Base-by-base conservation (phyloP, 2,113 vertebrate genomes). In the Todiramphus saurophagus region DNA sequence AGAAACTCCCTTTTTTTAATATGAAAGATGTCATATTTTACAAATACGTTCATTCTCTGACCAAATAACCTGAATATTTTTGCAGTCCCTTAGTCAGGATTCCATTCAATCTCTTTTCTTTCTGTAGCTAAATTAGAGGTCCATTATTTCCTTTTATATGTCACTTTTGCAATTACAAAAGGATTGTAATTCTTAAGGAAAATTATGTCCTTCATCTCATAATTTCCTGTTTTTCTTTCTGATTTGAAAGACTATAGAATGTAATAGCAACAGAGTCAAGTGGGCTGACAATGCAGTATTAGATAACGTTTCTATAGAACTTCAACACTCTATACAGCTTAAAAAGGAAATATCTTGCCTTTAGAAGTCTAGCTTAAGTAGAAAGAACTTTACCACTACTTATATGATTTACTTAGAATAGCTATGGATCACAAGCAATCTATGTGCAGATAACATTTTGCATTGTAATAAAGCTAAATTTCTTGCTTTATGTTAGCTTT, bases 1-100 rank as follows among this genome's bases (percentile, higher is more conserved):
- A 78, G 19, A 53, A 59, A 60, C 1, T n/a, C 2, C 0, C 1
- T 11, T 8, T 10, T 55, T 27, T 35, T 14, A 4, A 4, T 37
- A 15, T 55, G 21, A 56, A 70, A 84, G 19, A 63, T 6, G 9
- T 37, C 1, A 2, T 48, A 35, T 88, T 87, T 80, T 72, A 55
- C 30, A 74, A 73, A 50, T 6, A 51, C 0, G 3, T 13, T 75
- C 3, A 89, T 83, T 72, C 25, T 80, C 33, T 73, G 41, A 80
- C 13, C 35, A 83, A 56, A 68, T 68, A 68, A 72, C 6, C 12
- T 10, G 2, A 5, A 37, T 9, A 20, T 35, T 64, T 83, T 75
- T 67, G 41, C 19, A 60, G 35, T 11, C n/a, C 11, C 13, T 70
- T 63, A 75, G 19, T 68, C 27, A 85, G 13, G 11, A 53, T 53